phyloP scores from a whole-genome alignment of 2,113 vertebrate genomes.

The Nothobranchius kuhntae region DNA sequence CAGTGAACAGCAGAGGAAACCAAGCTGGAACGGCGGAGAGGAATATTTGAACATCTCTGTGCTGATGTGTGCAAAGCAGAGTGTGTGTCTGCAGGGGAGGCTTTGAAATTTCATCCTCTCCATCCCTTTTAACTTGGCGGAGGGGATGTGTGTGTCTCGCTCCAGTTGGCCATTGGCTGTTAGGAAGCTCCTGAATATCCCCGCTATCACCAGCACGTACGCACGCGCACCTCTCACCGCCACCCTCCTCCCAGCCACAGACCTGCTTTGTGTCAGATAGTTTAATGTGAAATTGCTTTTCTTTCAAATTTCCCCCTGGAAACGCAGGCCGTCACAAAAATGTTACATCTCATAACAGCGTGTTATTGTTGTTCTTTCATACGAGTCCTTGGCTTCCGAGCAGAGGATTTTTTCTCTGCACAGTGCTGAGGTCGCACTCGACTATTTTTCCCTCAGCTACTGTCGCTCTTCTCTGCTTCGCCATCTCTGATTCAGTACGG shows the following conservation, averaged over 20 bases:
- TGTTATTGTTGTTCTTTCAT: slow-evolving; percentile 71
- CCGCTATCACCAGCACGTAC: neutral
- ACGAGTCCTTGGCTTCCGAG: slow-evolving; percentile 59
- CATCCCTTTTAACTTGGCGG: slow-evolving; percentile 75
- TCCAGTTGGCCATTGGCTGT: slow-evolving; percentile 70
- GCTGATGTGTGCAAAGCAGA: slow-evolving; percentile 70
- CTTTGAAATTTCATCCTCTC: slow-evolving; percentile 79
- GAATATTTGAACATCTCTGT: slow-evolving; percentile 75
- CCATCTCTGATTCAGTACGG: slow-evolving; percentile 38
- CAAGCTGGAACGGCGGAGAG: slow-evolving; percentile 37
- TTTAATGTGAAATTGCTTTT: slow-evolving; percentile 80
- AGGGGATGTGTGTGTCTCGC: slow-evolving; percentile 63
- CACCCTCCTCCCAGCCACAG: slow-evolving; percentile 27
- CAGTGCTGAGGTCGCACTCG: slow-evolving; percentile 41
- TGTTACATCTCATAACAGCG: slow-evolving; percentile 62
- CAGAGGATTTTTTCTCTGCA: slow-evolving; percentile 38
- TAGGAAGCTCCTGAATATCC: slow-evolving; percentile 49
- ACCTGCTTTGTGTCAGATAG: slow-evolving; percentile 74
- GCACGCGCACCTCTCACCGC: neutral
- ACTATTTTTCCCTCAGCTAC: slow-evolving; percentile 22
- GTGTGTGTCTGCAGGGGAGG: slow-evolving; percentile 77
- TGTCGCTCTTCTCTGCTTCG: neutral
- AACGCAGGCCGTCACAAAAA: slow-evolving; percentile 51
- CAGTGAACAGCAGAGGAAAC: slow-evolving; percentile 31
- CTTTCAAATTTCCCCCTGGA: slow-evolving; percentile 74